Conservation (phyloP, 2,113 vertebrate genomes). For the Scalopus aquaticus region DNA sequence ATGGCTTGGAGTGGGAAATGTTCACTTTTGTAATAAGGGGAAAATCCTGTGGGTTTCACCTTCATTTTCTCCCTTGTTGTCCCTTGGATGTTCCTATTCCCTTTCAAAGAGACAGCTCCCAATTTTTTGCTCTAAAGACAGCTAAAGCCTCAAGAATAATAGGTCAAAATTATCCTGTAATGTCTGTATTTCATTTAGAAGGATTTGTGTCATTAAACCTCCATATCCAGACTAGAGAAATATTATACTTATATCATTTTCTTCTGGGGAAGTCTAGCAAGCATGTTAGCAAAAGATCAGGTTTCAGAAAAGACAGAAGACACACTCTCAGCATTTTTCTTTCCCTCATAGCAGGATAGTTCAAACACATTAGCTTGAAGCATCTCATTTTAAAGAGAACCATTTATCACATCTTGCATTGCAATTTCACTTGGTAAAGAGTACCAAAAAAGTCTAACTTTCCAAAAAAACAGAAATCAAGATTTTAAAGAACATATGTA, state of each 20-base stretch:
- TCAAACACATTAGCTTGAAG: slow-evolving; percentile 55
- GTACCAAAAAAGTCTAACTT: slow-evolving; percentile 8
- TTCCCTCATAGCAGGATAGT: slow-evolving; percentile 36
- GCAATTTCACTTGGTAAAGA: slow-evolving; percentile 46
- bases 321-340: slow-evolving; percentile 47
- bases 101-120: slow-evolving; percentile 32
- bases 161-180: slow-evolving; percentile 59
- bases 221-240: slow-evolving; percentile 33
- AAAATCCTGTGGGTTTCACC: background rate
- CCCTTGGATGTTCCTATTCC: background rate
- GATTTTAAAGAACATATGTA: slow-evolving; percentile 20
- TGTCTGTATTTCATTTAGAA: slow-evolving; percentile 60
- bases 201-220: slow-evolving; percentile 61
- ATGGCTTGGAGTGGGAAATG: background rate
- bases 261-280: slow-evolving; percentile 59
- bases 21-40: background rate
- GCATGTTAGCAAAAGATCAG: slow-evolving; percentile 46
- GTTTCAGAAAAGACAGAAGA: slow-evolving; percentile 62
- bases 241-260: slow-evolving; percentile 50
- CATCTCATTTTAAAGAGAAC: slow-evolving; percentile 59
- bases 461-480: slow-evolving; percentile 35
- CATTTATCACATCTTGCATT: slow-evolving; percentile 52
- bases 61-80: background rate
- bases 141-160: slow-evolving; percentile 54
- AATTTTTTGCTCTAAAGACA: slow-evolving; percentile 56